Base-by-base conservation (phyloP, 2,888 invertebrate genomes). In the Rhagonycha fulva region DNA sequence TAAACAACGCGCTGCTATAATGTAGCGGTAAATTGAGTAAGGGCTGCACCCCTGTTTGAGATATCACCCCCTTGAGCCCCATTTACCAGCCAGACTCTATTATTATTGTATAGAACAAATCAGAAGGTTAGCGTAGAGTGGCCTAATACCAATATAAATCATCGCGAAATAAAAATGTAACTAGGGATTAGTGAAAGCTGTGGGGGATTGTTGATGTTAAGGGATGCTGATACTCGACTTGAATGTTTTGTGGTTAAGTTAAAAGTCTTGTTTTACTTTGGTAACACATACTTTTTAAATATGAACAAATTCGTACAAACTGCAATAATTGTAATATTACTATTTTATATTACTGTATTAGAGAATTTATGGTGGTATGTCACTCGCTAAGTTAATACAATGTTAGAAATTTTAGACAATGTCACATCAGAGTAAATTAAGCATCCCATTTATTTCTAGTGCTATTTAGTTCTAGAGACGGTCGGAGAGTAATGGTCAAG, bases 61-160 rank as follows among this genome's bases (percentile, higher is more conserved):
- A 85, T 87, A 88, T 88, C 87, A 87, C 87, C 86, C 88, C 87
- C 88, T 71, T 80, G 87, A 85, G 88, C 84, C 86, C 87, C 88
- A 87, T 88, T 87, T 87, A 85, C 85, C 86, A 84, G 86, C 84
- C 87, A 85, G 86, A 87, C 87, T 88, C 88, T 88, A 88, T 88
- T 88, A 88, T 88, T 87, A 88, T 88, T 88, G 87, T 87, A 88
- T 87, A 86, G 88, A 88, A 87, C 88, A 88, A 88, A 88, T 88
- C 88, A 87, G 87, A 86, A 87, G 87, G 87, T 87, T 87, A 86
- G 86, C 84, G 85, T 83, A 84, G 87, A 87, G 86, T 86, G 87
- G 84, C 86, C 85, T 88, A 88, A 88, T 88, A 86, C 86, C 85
- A 81, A 83, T 84, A 88, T 88, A 88, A 87, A 88, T 88, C 88